Evolutionary conservation across 2,797 vertebrate genomes (phyloP).

Genomic region (Borostomias antarcticus): DNA sequence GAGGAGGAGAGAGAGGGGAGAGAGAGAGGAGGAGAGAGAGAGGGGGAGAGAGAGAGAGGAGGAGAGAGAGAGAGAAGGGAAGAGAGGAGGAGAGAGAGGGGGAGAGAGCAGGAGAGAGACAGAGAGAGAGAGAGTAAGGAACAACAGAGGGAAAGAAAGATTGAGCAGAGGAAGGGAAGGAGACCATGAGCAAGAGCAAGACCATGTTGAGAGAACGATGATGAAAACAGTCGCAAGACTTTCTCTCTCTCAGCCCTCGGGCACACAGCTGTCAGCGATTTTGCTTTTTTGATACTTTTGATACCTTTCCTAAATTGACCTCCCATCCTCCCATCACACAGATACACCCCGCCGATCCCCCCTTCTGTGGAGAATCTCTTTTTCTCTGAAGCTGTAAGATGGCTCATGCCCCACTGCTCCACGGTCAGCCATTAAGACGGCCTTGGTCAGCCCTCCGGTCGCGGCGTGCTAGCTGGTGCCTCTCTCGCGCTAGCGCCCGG

Average conservation of each 20-base stretch:
- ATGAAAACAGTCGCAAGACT: too few relatives aligned
- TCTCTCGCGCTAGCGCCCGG: conserved; percentile 23
- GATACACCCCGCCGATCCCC: conserved; percentile 8
- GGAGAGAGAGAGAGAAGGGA: not conserved
- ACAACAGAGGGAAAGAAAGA: not conserved
- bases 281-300: conserved; percentile 43
- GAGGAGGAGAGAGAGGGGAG: not conserved
- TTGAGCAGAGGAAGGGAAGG: not conserved
- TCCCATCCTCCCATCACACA: not conserved
- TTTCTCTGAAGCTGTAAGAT: conserved; percentile 28
- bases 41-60: not conserved
- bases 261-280: conserved; percentile 36
- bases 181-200: not conserved
- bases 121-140: conserved; percentile 5
- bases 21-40: not conserved
- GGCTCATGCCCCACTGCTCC: conserved; percentile 36
- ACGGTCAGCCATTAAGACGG: conserved; percentile 44
- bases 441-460: conserved; percentile 43
- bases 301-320: conserved; percentile 16
- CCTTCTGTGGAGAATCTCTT: conserved; percentile 7
- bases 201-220: too few relatives aligned
- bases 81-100: not conserved
- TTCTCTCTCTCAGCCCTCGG: conserved; percentile 25
- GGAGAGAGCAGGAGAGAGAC: not conserved
- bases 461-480: conserved; percentile 47